These are phyloP conservation scores for Quiscalus mexicanus DNA, from an alignment of 2,113 vertebrate species.

Conservation along the genomic window DNA sequence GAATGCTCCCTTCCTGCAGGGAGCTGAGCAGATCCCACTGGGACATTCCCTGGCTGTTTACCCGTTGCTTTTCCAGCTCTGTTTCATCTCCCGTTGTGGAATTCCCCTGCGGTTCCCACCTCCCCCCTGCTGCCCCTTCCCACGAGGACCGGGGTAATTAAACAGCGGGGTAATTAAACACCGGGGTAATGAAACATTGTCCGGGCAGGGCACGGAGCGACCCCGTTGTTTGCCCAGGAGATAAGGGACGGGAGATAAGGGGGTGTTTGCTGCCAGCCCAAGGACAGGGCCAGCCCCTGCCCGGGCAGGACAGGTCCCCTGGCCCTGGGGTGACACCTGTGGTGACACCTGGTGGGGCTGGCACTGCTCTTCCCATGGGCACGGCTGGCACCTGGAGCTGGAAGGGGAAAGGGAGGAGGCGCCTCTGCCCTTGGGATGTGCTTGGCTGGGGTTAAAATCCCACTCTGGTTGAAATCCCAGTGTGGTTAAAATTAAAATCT, in stretches of 20 bases:
- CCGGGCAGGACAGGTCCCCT: neutral
- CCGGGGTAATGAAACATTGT: neutral
- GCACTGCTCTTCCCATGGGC: neutral
- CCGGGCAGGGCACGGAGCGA: neutral
- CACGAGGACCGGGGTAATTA: neutral
- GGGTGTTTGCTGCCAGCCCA: neutral
- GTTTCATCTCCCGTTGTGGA: neutral
- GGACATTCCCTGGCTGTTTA: neutral
- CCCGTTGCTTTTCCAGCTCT: neutral
- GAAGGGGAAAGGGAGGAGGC: rapidly evolving
- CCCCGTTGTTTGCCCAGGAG: neutral
- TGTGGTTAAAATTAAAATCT: neutral
- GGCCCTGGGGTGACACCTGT: neutral
- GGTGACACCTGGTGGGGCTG: neutral
- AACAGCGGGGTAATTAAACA: neutral
- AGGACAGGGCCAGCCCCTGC: neutral
- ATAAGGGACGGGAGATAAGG: neutral
- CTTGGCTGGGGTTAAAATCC: neutral
- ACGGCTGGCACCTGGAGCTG: neutral
- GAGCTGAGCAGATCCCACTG: neutral
- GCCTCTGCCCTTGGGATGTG: neutral
- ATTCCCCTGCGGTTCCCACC: neutral
- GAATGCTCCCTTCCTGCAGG: rapidly evolving
- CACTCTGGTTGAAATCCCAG: neutral
- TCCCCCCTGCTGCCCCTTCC: neutral